A percentile compares a stretch with the other conserved stretches of the same genome.
phyloP scores from a whole-genome alignment of 1,140 invertebrate genomes.

The Monomorium pharaonis region DNA sequence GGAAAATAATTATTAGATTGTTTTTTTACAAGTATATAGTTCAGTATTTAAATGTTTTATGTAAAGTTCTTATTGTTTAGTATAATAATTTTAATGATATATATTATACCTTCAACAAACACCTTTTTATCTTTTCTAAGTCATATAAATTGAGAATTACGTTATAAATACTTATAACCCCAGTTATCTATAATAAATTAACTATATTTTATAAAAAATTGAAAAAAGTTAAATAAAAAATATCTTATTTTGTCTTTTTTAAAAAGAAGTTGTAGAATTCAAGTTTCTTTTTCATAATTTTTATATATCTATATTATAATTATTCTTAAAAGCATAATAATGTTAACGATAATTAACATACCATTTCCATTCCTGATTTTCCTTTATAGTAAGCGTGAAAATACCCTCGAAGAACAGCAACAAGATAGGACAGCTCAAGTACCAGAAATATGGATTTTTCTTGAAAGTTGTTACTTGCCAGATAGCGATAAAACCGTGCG shows the following conservation, averaged over 20 bases:
- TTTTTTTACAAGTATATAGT: background rate
- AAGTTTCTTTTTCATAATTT: background rate
- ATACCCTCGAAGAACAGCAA: slow-evolving; percentile 92
- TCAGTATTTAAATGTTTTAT: background rate
- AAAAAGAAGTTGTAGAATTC: background rate
- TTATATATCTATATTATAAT: too few species aligned
- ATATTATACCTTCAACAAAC: background rate
- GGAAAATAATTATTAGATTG: background rate
- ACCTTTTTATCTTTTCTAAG: background rate
- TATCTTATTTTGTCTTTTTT: background rate
- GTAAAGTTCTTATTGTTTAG: background rate
- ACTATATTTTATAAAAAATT: background rate
- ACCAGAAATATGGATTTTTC: slow-evolving; percentile 90
- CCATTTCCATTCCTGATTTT: slow-evolving; percentile 95
- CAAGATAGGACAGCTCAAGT: slow-evolving; percentile 90
- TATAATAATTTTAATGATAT: background rate
- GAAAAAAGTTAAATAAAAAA: background rate
- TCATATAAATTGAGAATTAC: background rate
- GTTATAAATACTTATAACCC: background rate
- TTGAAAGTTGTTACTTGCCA: slow-evolving; percentile 93
- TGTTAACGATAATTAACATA: slow-evolving; percentile 81
- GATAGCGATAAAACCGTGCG: slow-evolving; percentile 92
- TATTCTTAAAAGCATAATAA: background rate
- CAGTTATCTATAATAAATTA: background rate
- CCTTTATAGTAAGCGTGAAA: slow-evolving; percentile 93